Percentiles rank a stretch among this genome's conserved stretches.
phyloP scores from a whole-genome alignment of 2,113 vertebrate species.

The Brienomyrus longianalis region DNA sequence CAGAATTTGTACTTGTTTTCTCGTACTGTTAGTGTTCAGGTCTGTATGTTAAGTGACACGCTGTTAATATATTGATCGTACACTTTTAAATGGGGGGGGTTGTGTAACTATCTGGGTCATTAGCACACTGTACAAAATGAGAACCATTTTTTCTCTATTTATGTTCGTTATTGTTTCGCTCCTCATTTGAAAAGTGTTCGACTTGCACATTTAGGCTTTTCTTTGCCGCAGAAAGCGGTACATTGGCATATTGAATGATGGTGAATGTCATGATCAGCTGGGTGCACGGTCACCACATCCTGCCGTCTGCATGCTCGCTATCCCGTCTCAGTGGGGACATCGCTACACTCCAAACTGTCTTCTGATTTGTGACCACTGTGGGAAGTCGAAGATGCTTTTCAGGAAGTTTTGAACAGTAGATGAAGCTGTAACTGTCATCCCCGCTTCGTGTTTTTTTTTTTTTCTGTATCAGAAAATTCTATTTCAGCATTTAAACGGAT shows the following conservation, averaged over 20 bases:
- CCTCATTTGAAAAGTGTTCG: conserved; percentile 73
- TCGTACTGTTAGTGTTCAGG: conserved; percentile 60
- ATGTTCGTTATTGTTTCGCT: conserved; percentile 64
- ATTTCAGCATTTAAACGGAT: conserved; percentile 56
- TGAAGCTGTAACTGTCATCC: conserved; percentile 33
- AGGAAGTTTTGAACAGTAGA: conserved; percentile 16
- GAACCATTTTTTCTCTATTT: conserved; percentile 42
- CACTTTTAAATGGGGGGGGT: conserved; percentile 47
- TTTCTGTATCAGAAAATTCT: conserved; percentile 73
- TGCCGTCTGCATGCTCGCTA: conserved; percentile 25
- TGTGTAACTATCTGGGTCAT: conserved; percentile 52
- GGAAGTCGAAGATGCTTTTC: conserved; percentile 33
- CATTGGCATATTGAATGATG: conserved; percentile 32
- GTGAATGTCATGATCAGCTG: conserved; percentile 16
- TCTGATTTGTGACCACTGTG: conserved; percentile 59
- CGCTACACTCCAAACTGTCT: conserved; percentile 36
- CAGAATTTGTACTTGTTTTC: conserved; percentile 64
- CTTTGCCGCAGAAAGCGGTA: conserved; percentile 24
- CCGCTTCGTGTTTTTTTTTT: conserved; percentile 55
- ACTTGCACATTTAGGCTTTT: conserved; percentile 27
- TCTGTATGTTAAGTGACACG: conserved; percentile 59
- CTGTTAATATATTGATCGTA: conserved; percentile 73
- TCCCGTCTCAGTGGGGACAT: conserved; percentile 35
- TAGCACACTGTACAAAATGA: conserved; percentile 47
- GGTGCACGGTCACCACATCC: neutral